Base-by-base conservation (phyloP, 2,113 vertebrate species). In the Lipophrys pholis region DNA sequence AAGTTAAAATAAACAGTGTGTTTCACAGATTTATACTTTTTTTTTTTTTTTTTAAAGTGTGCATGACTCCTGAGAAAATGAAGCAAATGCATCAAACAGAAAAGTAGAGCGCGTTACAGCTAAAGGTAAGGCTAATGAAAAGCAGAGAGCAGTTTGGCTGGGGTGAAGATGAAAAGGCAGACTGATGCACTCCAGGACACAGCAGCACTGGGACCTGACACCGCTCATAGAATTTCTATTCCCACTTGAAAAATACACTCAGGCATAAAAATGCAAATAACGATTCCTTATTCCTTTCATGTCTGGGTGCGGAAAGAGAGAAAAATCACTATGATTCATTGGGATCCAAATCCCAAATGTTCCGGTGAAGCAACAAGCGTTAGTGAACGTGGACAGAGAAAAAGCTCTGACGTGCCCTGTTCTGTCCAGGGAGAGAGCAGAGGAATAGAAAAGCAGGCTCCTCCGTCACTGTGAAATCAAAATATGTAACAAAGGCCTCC, bases 261-360 rank as follows among this genome's bases (percentile, higher is more conserved):
- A 80, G 83, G 86, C 86, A 53, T 85, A 81, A 86, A 89, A 91
- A 91, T 90, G 87, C 90, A 90, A 91, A 91, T 89, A 88, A 81
- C 15, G 43, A 86, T 83, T 56, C 66, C 84, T 84, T 88, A 83
- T 79, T 65, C 67, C 86, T 92, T 92, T 92, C 88, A 92, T 90
- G 90, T 90, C 51, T 48, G 57, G 53, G 76, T 65, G 78, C 58
- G 48, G 48, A 79, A 69, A 50, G 73, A 77, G 45, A 52, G 70
- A 63, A 70, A 39, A 55, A 50, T 69, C 67, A 63, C 74, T 81
- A 64, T 78, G 81, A 84, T 83, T 89, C 81, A 71, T 74, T 58
- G 58, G 76, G 70, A 83, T 75, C 75, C 60, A 83, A 90, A 88
- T 87, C 69, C 71, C 58, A 81, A 71, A 82, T 62, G 84, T 78